Evolutionary conservation across 2,113 vertebrate species (phyloP), one percentile per base, ranked within the genome.

Genomic region (Eonycteris spelaea): DNA sequence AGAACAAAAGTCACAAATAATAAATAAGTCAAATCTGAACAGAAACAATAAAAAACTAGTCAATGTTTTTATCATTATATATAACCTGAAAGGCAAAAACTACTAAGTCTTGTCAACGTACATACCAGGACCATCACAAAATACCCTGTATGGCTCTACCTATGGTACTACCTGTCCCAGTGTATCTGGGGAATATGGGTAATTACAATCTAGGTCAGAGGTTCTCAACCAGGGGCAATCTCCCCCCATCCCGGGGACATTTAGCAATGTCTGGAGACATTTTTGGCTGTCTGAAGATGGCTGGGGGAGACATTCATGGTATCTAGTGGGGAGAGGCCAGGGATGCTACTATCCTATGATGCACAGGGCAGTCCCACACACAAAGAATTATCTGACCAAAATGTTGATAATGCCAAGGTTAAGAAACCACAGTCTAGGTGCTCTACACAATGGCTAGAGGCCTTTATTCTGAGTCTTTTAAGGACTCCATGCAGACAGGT

Each of bases 1-100:
- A 91, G 59, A 40, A 79, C 13, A 82, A 90, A 95, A 95, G 40
- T 70, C 70, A 61, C 33, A 96, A 77, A 86, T 59, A 93, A 86
- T 83, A 92, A 75, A 71, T 38, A 7, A 28, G 48, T 73, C 86
- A 84, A 97, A 87, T 91, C 33, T 91, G 22, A 86, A 91, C 4
- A 82, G 35, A 68, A 86, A 92, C 87, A 96, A 86, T 68, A 8
- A 95, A 93, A 91, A 94, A 38, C 4, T 35, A 77, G 10, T 87
- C 74, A 85, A 73, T 33, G 12, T 71, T 93, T 96, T 71, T 84
- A 94, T 92, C 65, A 85, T 53, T 53, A 82, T 24, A 67, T 79
- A 90, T 83, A 92, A 90, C 24, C 9, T 67, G 6, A 79, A 96
- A 93, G 48, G 28, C 43, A 88, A 88, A 97, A 93, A 43, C 67